phyloP scores from a whole-genome alignment of 2,113 vertebrate genomes.

The Alectura lathami region DNA sequence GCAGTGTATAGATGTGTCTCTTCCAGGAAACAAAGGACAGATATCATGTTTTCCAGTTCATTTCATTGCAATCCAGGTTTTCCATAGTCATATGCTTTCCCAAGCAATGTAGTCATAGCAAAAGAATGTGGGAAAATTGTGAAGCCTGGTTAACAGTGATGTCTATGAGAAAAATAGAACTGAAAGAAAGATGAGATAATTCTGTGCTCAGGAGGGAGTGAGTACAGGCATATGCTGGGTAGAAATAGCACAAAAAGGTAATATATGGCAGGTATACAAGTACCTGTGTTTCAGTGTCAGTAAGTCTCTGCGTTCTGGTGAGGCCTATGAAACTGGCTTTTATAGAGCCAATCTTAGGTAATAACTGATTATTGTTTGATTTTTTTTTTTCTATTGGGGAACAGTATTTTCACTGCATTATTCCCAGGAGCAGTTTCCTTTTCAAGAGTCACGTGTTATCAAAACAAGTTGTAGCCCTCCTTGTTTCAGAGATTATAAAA shows the following conservation, averaged over 20 bases:
- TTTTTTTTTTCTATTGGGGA: slow-evolving; percentile 9
- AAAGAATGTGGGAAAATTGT: background rate
- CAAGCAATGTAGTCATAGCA: background rate
- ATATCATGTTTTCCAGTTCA: background rate
- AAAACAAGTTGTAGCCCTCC: background rate
- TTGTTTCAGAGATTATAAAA: background rate
- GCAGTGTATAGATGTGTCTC: background rate
- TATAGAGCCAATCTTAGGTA: background rate
- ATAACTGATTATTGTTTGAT: background rate
- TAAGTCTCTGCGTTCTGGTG: background rate
- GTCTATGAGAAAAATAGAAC: background rate
- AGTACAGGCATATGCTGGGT: background rate
- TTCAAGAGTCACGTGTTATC: background rate
- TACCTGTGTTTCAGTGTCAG: background rate
- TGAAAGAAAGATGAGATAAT: background rate
- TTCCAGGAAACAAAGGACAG: background rate
- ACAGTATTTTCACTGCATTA: background rate
- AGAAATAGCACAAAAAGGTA: background rate
- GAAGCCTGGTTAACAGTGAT: background rate
- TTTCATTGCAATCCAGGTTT: background rate
- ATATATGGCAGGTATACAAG: background rate
- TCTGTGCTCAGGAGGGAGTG: background rate
- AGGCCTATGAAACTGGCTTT: background rate
- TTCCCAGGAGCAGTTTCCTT: background rate
- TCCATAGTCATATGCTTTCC: background rate